Evolutionary conservation across 2,797 vertebrate genomes (phyloP), one percentile per base, ranked within the genome.

Genomic region (Myioborus melanocephalus): DNA sequence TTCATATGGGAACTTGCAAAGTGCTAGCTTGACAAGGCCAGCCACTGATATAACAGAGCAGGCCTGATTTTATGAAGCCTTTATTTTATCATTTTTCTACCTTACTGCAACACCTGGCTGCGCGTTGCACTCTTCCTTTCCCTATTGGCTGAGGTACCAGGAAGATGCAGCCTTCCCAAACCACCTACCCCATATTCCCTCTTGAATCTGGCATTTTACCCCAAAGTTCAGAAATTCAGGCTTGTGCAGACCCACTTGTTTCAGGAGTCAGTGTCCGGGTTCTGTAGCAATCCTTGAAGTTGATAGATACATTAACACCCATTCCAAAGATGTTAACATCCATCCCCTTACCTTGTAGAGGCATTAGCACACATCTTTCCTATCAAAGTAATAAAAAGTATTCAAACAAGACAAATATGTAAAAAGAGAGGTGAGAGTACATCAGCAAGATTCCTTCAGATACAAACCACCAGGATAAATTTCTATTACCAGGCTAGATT

Each of bases 201-300:
- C 17, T 21, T 49, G 23, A 41, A 27, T 4, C 35, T 60, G 44
- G 17, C 5, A 39, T n/a, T 60, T 39, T 6, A 27, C 17, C 12
- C 72, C 14, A 16, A 50, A n/a, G 8, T 7, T 49, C 46, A 60
- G 72, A 41, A 41, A 3, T 4, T n/a, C 72, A 27, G 56, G 10
- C 23, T 50, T n/a, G 71, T 39, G 44, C 72, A 76, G 35, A 76
- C 28, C 8, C 35, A 4, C 23, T 76, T 22, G 35, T 61, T 37
- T 41, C 18, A 21, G 35, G 8, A 49, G 35, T 27, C 18, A 10
- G 12, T 50, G 10, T 21, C 17, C 0, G 0, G 35, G 46, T 6
- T 60, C 44, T 49, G 10, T 39, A 50, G 2, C 28, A 60, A 13
- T 10, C 18, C 35, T 18, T 21, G 23, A 6, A 18, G 5, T 16